A percentile compares a stretch with the other conserved stretches of the same genome.
phyloP scores from a whole-genome alignment of 2,113 vertebrate species.

The Xyrauchen texanus region DNA sequence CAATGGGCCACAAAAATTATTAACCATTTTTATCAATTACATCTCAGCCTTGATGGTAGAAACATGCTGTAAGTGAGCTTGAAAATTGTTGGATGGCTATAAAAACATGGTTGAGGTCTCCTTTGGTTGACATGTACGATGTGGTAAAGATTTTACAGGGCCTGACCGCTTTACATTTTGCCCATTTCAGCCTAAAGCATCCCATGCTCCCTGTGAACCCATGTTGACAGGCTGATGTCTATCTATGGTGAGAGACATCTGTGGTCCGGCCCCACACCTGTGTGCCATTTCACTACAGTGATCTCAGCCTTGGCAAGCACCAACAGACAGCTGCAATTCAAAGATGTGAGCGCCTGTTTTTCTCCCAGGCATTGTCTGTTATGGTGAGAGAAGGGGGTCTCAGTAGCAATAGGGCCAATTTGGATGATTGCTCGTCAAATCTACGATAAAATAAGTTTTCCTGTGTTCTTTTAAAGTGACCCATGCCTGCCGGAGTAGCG shows the following conservation, averaged over 20 bases:
- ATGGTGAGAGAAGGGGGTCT: constrained; percentile 50
- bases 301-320: constrained; percentile 62
- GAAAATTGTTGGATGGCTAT: constrained; percentile 44
- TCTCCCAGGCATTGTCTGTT: constrained; percentile 65
- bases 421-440: constrained; percentile 79
- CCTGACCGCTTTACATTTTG: constrained; percentile 37
- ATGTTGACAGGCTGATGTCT: constrained; percentile 67
- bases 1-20: no score
- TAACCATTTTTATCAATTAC: constrained; percentile 49
- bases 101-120: constrained; percentile 50
- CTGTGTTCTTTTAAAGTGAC: constrained; percentile 78
- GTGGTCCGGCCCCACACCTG: constrained; percentile 70
- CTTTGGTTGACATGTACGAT: constrained; percentile 40
- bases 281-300: constrained; percentile 68
- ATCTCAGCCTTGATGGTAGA: constrained; percentile 32
- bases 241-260: constrained; percentile 49
- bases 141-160: constrained; percentile 49
- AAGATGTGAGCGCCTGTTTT: constrained; percentile 60
- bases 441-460: constrained; percentile 73
- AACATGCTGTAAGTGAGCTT: constrained; percentile 35
- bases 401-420: constrained; percentile 71
- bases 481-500: constrained; percentile 74
- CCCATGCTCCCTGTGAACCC: constrained; percentile 39
- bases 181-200: constrained; percentile 25
- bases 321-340: constrained; percentile 79